A percentile compares a stretch with the other conserved stretches of the same genome.
Conservation (phyloP, 64 coral and sea anemone genomes). For the Hydrozoanthus tunicans region DNA sequence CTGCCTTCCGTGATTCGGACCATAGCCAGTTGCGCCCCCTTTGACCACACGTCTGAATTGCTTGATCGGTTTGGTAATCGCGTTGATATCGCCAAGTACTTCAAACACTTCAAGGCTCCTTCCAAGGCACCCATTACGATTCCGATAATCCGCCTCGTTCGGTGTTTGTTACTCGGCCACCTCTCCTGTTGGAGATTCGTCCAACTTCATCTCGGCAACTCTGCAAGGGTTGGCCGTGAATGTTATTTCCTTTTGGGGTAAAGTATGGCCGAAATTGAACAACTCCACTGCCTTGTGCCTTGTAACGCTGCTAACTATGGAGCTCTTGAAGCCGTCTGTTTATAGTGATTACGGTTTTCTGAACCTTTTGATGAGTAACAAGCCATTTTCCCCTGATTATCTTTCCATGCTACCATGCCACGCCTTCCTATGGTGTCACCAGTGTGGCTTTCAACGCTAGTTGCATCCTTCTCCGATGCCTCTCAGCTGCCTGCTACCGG, state of each 20-base stretch:
- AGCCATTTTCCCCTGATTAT: conserved; percentile 28
- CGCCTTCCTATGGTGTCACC: background rate
- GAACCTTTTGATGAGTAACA: conserved; percentile 48
- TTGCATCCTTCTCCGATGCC: conserved; percentile 37
- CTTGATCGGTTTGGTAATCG: too few species aligned
- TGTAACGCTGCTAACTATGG: conserved; percentile 48
- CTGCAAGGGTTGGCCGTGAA: conserved; percentile 13
- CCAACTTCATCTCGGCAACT: conserved; percentile 28
- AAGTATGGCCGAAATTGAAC: background rate
- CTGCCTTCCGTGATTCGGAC: too few species aligned
- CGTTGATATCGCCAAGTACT: too few species aligned
- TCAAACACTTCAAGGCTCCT: background rate
- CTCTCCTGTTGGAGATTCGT: conserved; percentile 15
- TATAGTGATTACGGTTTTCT: conserved; percentile 69
- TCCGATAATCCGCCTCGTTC: background rate
- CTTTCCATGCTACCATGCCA: conserved; percentile 2
- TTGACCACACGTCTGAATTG: too few species aligned
- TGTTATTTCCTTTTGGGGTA: conserved; percentile 54
- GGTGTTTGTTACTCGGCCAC: background rate
- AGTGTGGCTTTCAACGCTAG: conserved; percentile 39
- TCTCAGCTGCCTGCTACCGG: background rate
- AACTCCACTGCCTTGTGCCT: background rate
- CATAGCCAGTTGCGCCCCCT: too few species aligned
- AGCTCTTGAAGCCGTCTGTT: conserved; percentile 35
- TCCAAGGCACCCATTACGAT: conserved; percentile 31